phyloP scores from a whole-genome alignment of 1,140 invertebrate genomes.

The Drosophila mojavensis region DNA sequence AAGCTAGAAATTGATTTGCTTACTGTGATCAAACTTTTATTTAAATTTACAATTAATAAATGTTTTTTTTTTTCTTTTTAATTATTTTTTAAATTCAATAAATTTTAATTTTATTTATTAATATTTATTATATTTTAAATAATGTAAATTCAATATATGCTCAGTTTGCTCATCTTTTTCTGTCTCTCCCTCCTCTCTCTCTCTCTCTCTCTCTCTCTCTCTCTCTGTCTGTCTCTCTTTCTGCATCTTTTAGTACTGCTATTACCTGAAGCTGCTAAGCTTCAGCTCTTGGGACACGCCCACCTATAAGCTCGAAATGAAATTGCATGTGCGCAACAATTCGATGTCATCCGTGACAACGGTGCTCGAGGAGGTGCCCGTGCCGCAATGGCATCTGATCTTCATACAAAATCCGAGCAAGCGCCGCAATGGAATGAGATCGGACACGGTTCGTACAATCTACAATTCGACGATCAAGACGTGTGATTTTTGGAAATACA shows the following conservation, averaged over 20 bases:
- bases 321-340: constrained; percentile 55
- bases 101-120: too few relatives aligned
- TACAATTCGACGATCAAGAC: constrained; percentile 68
- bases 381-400: constrained; percentile 66
- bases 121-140: too few relatives aligned
- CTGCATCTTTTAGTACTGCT: constrained; percentile 49
- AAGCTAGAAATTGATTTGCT: too few relatives aligned
- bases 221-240: too few relatives aligned
- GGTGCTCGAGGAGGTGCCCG: constrained; percentile 62
- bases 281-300: constrained; percentile 54
- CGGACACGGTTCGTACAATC: constrained; percentile 52
- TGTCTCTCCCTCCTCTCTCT: too few relatives aligned
- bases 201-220: too few relatives aligned
- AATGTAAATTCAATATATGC: too few relatives aligned
- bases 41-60: too few relatives aligned
- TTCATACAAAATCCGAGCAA: constrained; percentile 54
- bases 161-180: too few relatives aligned
- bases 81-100: too few relatives aligned
- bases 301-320: constrained; percentile 54
- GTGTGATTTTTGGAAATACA: constrained; percentile 72
- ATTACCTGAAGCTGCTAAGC: constrained; percentile 59
- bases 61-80: too few relatives aligned
- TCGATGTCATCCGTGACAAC: constrained; percentile 67
- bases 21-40: too few relatives aligned
- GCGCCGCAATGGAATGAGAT: neutral